Conservation (phyloP, 1,140 invertebrate genomes). For the Varroa destructor region DNA sequence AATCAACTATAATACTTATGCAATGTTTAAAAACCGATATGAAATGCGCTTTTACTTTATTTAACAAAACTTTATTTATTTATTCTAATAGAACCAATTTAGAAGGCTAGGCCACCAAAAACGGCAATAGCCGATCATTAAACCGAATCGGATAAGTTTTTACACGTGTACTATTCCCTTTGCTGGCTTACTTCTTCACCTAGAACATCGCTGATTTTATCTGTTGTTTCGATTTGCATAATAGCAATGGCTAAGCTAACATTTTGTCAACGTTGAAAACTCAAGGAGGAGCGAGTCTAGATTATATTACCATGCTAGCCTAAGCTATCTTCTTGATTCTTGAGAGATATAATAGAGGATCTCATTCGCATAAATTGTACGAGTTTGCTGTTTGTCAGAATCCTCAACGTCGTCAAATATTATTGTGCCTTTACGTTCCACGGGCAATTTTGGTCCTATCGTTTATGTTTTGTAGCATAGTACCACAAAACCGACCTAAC, state of each 20-base stretch:
- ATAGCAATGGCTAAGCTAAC: neutral
- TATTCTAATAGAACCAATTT: too few species aligned
- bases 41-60: too few species aligned
- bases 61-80: too few species aligned
- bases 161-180: neutral
- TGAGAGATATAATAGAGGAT: neutral
- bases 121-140: too few species aligned
- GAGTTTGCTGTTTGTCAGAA: conserved; percentile 9
- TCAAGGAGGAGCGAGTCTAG: too few species aligned
- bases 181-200: neutral
- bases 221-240: neutral
- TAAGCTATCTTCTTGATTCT: too few species aligned
- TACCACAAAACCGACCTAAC: neutral
- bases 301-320: too few species aligned
- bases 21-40: too few species aligned
- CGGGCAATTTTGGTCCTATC: neutral
- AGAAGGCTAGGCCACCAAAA: too few species aligned
- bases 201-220: conserved; percentile 1
- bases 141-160: neutral
- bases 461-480: neutral
- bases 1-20: too few species aligned
- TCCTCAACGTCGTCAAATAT: neutral
- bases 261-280: too few species aligned
- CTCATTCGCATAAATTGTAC: neutral
- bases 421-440: neutral